Evolutionary conservation across 2,888 invertebrate genomes (phyloP), one percentile per base, ranked within the genome.

Genomic region (Eupithecia inturbata): DNA sequence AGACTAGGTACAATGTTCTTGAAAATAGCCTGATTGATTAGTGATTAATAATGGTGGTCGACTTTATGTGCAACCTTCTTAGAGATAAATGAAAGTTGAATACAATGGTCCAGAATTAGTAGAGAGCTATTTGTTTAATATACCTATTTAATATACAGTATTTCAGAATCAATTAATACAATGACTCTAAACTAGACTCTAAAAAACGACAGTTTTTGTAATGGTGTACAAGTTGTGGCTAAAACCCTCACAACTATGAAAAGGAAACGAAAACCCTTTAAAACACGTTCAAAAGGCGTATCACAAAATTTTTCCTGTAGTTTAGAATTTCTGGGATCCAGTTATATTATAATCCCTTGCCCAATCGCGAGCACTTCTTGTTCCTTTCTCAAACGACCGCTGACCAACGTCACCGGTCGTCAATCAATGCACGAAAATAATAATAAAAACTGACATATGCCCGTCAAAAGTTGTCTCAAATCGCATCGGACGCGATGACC

Each of bases 381-480:
- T 31, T 75, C 41, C 66, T 68, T 74, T 76, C 77, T 68, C 33
- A 72, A 73, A 72, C 60, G 74, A 53, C 72, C 73, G 69, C 74
- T 69, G 67, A 67, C 74, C 70, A 64, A 41, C 80, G 74, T 81
- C 76, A 77, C 79, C 73, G 82, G 85, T 86, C 90, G 92, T 93
- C 93, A 92, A 92, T 93, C 92, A 92, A 87, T 83, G 85, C 80
- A 72, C 74, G 68, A 76, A 78, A 85, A 83, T 86, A 90, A 90
- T 90, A 93, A 92, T 90, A 91, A 89, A 85, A 88, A 80, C 82
- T 89, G 93, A 92, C 93, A 87, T 87, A 84, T 84, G 85, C 85
- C 90, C 91, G 93, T 93, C 94, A 94, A 89, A 91, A 92, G 92
- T 89, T 92, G 91, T 89, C 91, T 92, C 87, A 93, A 94, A 94